These are phyloP conservation scores for Calliopsis andreniformis DNA, from an alignment of 1,140 invertebrate species.

Conservation along the genomic window DNA sequence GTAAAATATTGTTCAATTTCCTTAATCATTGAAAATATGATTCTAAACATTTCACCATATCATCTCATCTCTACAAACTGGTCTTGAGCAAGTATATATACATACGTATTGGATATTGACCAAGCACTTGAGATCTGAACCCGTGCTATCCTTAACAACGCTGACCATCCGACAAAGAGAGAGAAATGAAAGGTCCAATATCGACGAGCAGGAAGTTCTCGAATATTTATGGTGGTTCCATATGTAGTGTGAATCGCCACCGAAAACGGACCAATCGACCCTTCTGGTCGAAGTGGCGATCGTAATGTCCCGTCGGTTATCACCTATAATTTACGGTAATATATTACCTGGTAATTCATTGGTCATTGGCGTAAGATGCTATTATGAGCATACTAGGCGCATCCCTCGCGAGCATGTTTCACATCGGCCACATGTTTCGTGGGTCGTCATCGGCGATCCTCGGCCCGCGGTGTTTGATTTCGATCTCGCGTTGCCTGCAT, in stretches of 20 bases:
- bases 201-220: slow-evolving; percentile 46
- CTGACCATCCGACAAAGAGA: not conserved
- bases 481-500: slow-evolving; percentile 65
- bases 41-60: no score
- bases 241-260: slow-evolving; percentile 72
- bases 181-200: slow-evolving; percentile 21
- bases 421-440: slow-evolving; percentile 77
- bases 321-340: slow-evolving; percentile 81
- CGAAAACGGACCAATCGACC: slow-evolving; percentile 70
- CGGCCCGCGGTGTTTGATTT: slow-evolving; percentile 57
- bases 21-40: no score
- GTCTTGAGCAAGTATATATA: no score
- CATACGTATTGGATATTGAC: no score
- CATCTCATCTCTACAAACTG: no score
- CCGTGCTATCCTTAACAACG: not conserved
- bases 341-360: slow-evolving; percentile 81
- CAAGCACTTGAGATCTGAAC: not conserved
- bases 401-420: slow-evolving; percentile 38
- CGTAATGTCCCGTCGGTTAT: slow-evolving; percentile 79
- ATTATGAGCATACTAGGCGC: slow-evolving; percentile 72
- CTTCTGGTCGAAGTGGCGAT: slow-evolving; percentile 80
- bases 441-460: slow-evolving; percentile 34
- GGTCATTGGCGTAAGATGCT: slow-evolving; percentile 79
- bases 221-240: slow-evolving; percentile 78
- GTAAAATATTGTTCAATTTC: no score